Evolutionary conservation across 2,888 invertebrate genomes (phyloP), one percentile per base, ranked within the genome.

Genomic region (Stenurella melanura): DNA sequence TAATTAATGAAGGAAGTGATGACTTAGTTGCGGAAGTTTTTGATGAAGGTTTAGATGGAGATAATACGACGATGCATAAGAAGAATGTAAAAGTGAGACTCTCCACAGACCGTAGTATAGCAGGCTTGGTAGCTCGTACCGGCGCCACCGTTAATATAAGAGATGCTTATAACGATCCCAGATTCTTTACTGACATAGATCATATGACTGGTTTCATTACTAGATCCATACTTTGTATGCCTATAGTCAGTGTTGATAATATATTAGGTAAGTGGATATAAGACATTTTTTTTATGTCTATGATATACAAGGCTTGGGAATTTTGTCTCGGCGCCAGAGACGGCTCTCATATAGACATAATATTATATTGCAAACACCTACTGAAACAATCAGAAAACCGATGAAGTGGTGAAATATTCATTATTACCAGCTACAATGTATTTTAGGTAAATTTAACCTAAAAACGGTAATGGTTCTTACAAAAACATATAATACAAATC

Each of bases 161-260:
- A 18, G 92, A 93, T 79, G 91, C 92, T 0, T 92, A 91, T 86
- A 90, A 89, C 64, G 93, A 93, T 86, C 84, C 89, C 0, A 89
- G 92, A 18, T 92, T 92, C 83, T 80, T 86, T 34, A 91, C 90
- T 67, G 92, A 92, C 74, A 88, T 92, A 15, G 92, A 93, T 80
- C 90, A 90, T 5, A 90, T 90, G 30, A 91, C 91, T 0, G 92
- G 92, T 1, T 90, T 91, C 18, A 91, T 92, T 1, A 92, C 92
- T 0, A 88, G 92, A 71, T 90, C 92, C 0, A 90, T 92, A 42
- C 83, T 93, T 4, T 92, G 91, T 17, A 90, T 91, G 72, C 93
- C 93, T 0, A 91, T 93, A 61, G 80, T 87, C 74, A 91, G 91
- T 66, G 91, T 91, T 68, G 87, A 85, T 68, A 84, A 84, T 73